These are phyloP conservation scores for Pantala flavescens DNA, from an alignment of 1,140 invertebrate species.

Conservation along the genomic window DNA sequence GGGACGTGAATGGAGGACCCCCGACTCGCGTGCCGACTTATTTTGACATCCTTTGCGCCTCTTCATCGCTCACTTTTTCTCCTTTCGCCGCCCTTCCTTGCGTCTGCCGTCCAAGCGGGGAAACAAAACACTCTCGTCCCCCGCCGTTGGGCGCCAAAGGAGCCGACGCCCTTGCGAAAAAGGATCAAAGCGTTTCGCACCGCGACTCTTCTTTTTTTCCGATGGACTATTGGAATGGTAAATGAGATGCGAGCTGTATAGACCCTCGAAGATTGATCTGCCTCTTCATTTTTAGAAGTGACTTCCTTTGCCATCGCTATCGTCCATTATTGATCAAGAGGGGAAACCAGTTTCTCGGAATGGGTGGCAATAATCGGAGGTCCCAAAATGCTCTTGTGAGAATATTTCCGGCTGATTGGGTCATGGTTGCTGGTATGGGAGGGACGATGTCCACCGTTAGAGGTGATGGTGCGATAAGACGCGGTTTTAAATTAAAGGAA, in stretches of 20 bases:
- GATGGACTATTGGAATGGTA: constrained; percentile 5
- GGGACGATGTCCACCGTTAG: not conserved
- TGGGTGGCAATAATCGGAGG: not conserved
- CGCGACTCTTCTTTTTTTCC: not conserved
- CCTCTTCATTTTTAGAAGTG: not conserved
- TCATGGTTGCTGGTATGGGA: not conserved
- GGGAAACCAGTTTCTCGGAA: not conserved
- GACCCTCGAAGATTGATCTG: not conserved
- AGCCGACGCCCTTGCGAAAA: not conserved
- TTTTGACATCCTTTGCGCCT: not conserved
- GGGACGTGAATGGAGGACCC: not conserved
- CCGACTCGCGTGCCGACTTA: not conserved
- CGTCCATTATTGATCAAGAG: not conserved
- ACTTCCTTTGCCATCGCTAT: not conserved
- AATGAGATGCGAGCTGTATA: not conserved
- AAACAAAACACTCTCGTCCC: constrained; percentile 1
- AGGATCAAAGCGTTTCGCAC: not conserved
- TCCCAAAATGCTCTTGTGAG: not conserved
- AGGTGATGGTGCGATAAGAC: too few species aligned
- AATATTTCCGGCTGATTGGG: not conserved
- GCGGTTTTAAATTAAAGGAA: too few species aligned
- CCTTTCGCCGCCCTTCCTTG: not conserved
- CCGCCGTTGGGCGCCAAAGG: not conserved
- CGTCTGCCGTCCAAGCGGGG: not conserved
- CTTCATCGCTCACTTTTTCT: not conserved